Percentiles rank a stretch among this genome's conserved stretches.
Evolutionary conservation across 2,113 vertebrate species (phyloP).

Genomic region (Phaethornis superciliosus): DNA sequence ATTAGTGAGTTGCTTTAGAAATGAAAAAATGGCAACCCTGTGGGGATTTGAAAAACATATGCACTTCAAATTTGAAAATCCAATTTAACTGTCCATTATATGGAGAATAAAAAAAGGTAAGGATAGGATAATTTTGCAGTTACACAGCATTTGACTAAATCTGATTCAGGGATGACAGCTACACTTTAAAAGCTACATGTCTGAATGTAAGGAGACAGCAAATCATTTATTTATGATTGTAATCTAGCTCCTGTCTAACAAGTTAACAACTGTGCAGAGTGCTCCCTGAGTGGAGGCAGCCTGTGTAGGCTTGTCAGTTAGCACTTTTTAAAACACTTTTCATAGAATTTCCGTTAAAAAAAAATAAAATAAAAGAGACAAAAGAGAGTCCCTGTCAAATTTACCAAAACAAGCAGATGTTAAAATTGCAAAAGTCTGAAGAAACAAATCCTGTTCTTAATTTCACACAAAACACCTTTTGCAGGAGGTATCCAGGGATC

Average conservation of each 20-base stretch:
- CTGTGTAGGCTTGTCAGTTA: conserved; percentile 73
- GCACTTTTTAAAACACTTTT: conserved; percentile 69
- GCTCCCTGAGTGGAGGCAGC: conserved; percentile 68
- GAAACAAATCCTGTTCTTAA: background rate
- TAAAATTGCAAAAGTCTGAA: conserved; percentile 33
- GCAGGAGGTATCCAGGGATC: background rate
- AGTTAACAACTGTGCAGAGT: conserved; percentile 73
- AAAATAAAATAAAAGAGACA: conserved; percentile 56
- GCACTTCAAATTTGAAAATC: conserved; percentile 85
- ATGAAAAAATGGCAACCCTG: conserved; percentile 81
- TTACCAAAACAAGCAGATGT: conserved; percentile 61
- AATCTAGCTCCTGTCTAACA: conserved; percentile 84
- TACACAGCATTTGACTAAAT: conserved; percentile 85
- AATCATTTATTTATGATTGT: conserved; percentile 88
- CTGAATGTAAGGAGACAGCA: conserved; percentile 84
- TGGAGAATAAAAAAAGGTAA: conserved; percentile 82
- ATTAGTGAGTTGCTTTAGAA: conserved; percentile 82
- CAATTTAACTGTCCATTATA: conserved; percentile 88
- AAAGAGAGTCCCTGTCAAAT: conserved; percentile 72
- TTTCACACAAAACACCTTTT: conserved; percentile 4
- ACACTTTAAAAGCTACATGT: conserved; percentile 84
- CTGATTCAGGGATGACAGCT: conserved; percentile 83
- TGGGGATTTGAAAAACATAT: conserved; percentile 81
- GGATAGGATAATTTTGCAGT: conserved; percentile 84
- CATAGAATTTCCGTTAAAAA: conserved; percentile 35